Conservation (phyloP, 2,113 vertebrate genomes). For the Xiphophorus maculatus region DNA sequence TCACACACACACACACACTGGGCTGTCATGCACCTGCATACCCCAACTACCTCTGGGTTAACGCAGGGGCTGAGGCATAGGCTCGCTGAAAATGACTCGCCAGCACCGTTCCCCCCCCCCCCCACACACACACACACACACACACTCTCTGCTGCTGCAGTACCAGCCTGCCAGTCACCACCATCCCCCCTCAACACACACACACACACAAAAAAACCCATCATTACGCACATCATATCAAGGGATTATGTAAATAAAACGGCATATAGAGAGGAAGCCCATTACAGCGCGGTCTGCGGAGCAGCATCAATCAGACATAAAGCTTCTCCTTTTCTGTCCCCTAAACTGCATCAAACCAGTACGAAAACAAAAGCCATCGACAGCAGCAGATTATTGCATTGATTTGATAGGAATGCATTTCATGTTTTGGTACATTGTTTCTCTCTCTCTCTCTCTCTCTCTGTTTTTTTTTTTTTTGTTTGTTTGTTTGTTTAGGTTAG, state of each 20-base stretch:
- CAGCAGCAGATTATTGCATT: background rate
- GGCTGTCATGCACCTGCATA: constrained; percentile 77
- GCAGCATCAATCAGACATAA: constrained; percentile 19
- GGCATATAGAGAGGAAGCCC: constrained; percentile 1
- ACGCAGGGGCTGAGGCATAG: constrained; percentile 36
- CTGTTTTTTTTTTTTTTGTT: too few species aligned
- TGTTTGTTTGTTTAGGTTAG: background rate
- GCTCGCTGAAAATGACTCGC: background rate
- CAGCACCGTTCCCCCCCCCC: constrained; percentile 2
- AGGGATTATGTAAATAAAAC: constrained; percentile 48
- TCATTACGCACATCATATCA: constrained; percentile 35
- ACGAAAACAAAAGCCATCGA: background rate
- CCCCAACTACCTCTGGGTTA: constrained; percentile 58
- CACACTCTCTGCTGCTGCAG: constrained; percentile 14
- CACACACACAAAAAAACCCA: constrained; percentile 7
- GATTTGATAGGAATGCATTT: background rate
- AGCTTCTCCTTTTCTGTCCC: background rate
- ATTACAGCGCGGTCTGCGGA: constrained; percentile 15
- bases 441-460: background rate
- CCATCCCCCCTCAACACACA: background rate
- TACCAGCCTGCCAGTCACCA: constrained; percentile 31
- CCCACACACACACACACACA: background rate
- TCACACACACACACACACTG: constrained; percentile 59
- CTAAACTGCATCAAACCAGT: background rate
- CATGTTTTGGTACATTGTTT: background rate